Percentiles rank a stretch among this genome's conserved stretches.
phyloP scores from a whole-genome alignment of 2,797 vertebrate genomes.

The Moxostoma hubbsi region DNA sequence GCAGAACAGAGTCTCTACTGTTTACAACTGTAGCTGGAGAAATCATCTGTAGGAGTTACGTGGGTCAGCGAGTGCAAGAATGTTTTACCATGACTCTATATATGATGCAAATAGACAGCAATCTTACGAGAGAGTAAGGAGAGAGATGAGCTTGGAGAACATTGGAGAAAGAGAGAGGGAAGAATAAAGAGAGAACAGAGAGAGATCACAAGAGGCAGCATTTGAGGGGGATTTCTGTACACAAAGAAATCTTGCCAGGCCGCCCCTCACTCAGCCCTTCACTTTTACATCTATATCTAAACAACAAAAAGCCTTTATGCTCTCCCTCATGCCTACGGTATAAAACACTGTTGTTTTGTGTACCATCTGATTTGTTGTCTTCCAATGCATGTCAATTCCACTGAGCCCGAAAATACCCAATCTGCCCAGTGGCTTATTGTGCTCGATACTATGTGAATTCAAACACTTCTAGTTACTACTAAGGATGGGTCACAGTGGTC shows the following conservation, averaged over 20 bases:
- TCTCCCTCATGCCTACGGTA: background rate
- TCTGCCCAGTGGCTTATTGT: background rate
- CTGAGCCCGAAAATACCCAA: background rate
- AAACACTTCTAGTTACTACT: too few species aligned
- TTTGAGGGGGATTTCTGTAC: conserved; percentile 26
- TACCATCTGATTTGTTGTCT: background rate
- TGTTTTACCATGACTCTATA: conserved; percentile 23
- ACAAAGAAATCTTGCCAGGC: conserved; percentile 17
- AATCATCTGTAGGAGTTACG: conserved; percentile 15
- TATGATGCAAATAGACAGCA: conserved; percentile 57
- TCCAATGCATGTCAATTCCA: background rate
- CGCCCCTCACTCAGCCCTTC: background rate
- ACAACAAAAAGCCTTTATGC: conserved; percentile 5
- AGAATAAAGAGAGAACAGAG: conserved; percentile 40
- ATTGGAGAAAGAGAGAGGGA: conserved; percentile 33
- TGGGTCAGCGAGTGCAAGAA: conserved; percentile 15
- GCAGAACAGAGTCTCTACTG: conserved; percentile 19
- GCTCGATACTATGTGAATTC: background rate
- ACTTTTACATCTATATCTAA: background rate
- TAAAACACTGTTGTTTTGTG: background rate
- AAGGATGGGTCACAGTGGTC: too few species aligned
- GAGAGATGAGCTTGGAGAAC: background rate
- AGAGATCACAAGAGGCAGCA: conserved; percentile 1
- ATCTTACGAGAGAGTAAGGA: conserved; percentile 43
- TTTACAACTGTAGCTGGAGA: conserved; percentile 9